These are phyloP conservation scores for Cassiopea andromeda DNA, from an alignment of 30 jellyfish, hydroid and myxozoan genomes.

Conservation along the genomic window DNA sequence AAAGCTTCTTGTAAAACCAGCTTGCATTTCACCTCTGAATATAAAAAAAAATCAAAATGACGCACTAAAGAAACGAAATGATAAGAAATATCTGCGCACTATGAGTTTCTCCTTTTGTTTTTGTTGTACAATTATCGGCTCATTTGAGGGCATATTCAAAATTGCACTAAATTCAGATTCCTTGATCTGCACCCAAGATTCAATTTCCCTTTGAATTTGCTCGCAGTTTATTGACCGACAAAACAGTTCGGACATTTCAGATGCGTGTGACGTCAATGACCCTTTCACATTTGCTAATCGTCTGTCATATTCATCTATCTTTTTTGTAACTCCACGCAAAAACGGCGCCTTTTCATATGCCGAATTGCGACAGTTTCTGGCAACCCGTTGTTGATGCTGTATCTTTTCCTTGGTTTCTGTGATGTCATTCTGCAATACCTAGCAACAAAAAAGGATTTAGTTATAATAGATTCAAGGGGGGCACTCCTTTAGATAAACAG, in stretches of 20 bases:
- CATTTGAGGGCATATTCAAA: background rate
- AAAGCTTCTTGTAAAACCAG: no score
- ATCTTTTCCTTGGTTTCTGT: conserved; percentile 40
- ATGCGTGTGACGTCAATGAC: conserved; percentile 29
- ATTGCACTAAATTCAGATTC: conserved; percentile 75
- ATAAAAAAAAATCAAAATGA: no score
- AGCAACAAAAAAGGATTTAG: background rate
- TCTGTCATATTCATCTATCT: conserved; percentile 18
- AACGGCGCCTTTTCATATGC: conserved; percentile 12
- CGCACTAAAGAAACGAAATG: no score
- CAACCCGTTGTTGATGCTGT: conserved; percentile 43
- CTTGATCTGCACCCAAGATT: conserved; percentile 70
- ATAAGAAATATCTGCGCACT: conserved; percentile 28
- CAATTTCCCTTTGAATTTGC: conserved; percentile 78
- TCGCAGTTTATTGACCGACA: conserved; percentile 76
- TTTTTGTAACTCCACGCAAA: background rate
- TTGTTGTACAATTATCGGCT: conserved; percentile 31
- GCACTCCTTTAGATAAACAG: no score
- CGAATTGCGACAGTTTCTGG: conserved; percentile 7
- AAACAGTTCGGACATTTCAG: conserved; percentile 46
- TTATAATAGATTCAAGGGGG: no score
- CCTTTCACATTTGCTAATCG: conserved; percentile 25
- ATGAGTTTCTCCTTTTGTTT: conserved; percentile 41
- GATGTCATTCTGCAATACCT: conserved; percentile 64
- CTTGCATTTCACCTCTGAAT: no score